These are phyloP conservation scores for Byasa hedistus DNA, from an alignment of 2,888 invertebrate genomes.

Conservation along the genomic window DNA sequence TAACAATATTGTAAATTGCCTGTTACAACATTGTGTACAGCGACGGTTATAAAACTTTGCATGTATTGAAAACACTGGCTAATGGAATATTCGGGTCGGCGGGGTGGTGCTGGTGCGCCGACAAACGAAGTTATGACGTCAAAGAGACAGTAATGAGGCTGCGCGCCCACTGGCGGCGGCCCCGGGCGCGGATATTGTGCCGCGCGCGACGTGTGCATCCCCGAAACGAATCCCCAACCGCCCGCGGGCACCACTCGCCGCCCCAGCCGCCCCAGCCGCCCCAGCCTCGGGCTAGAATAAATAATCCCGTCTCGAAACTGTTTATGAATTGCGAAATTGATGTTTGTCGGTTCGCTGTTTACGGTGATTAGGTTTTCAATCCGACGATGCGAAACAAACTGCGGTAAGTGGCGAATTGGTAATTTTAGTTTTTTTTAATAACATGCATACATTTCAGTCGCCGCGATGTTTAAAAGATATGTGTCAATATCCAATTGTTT, in stretches of 20 bases:
- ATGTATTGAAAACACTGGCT: neutral
- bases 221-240: slow-evolving; percentile 38
- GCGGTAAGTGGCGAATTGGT: no score
- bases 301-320: slow-evolving; percentile 58
- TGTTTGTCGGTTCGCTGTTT: slow-evolving; percentile 37
- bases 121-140: slow-evolving; percentile 37
- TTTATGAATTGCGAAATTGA: slow-evolving; percentile 54
- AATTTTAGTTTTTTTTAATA: no score
- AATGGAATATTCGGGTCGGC: slow-evolving; percentile 11
- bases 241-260: slow-evolving; percentile 33
- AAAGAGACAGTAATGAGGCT: slow-evolving; percentile 36
- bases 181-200: slow-evolving; percentile 72
- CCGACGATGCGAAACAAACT: no score
- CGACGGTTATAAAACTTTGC: neutral
- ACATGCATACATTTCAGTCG: no score
- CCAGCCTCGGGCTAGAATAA: slow-evolving; percentile 45
- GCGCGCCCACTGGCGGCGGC: slow-evolving; percentile 45
- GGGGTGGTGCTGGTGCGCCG: neutral
- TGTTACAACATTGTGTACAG: neutral
- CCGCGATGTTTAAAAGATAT: no score
- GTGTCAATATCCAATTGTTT: no score
- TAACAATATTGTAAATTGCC: no score
- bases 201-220: slow-evolving; percentile 41
- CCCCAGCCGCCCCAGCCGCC: neutral
- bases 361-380: neutral